A percentile compares a stretch with the other conserved stretches of the same genome.
These are phyloP conservation scores for Cataglyphis rosenhaueri DNA, from an alignment of 2,888 invertebrate genomes.

Conservation along the genomic window DNA sequence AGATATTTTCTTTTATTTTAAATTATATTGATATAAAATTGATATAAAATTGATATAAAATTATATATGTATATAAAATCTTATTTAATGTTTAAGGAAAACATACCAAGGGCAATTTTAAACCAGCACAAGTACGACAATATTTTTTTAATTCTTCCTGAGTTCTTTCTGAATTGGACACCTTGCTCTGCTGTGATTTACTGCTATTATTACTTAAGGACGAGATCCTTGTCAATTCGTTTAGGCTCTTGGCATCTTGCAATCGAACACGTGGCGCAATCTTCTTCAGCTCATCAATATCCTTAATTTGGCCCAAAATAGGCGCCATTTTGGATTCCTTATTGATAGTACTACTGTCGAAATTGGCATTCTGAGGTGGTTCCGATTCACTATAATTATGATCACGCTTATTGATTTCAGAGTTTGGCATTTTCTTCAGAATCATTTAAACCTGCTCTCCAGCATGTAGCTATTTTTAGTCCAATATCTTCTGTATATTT, in stretches of 20 bases:
- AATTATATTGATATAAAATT: too few species aligned
- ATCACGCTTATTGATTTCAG: slow-evolving; percentile 67
- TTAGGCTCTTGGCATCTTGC: slow-evolving; percentile 75
- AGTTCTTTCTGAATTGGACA: slow-evolving; percentile 60
- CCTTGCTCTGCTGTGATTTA: slow-evolving; percentile 52
- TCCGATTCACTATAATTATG: slow-evolving; percentile 70
- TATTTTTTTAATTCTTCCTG: slow-evolving; percentile 81
- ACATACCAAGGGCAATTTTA: slow-evolving; percentile 79
- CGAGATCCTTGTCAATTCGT: slow-evolving; percentile 73
- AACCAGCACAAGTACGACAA: slow-evolving; percentile 83
- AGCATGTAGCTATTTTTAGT: not conserved
- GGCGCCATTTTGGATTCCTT: not conserved
- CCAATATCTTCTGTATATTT: not conserved
- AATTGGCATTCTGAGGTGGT: not conserved
- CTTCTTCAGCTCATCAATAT: slow-evolving; percentile 82
- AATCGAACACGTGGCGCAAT: slow-evolving; percentile 81
- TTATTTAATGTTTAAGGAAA: not conserved
- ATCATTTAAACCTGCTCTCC: not conserved
- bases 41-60: too few species aligned
- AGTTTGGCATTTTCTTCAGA: slow-evolving; percentile 57
- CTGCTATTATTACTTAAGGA: slow-evolving; percentile 56
- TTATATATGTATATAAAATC: not conserved
- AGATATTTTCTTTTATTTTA: not conserved
- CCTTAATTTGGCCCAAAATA: slow-evolving; percentile 76
- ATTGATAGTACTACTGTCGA: not conserved